Percentiles rank a stretch among this genome's conserved stretches.
Conservation (phyloP, 2,888 invertebrate genomes). For the Drosophila nr. medialis region DNA sequence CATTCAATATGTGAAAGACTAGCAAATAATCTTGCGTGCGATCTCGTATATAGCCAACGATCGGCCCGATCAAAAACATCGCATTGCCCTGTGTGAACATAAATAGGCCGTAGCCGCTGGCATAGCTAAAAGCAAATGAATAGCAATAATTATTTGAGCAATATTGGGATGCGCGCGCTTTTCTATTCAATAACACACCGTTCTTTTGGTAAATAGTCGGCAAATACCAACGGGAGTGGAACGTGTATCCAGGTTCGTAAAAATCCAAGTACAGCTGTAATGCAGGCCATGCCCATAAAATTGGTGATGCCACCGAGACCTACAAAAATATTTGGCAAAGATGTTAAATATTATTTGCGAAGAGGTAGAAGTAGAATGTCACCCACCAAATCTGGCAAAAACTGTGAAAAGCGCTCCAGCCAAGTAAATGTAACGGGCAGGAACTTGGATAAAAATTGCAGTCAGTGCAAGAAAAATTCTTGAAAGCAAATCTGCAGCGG, state of each 20-base stretch:
- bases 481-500: conserved; percentile 88
- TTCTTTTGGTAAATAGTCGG: conserved; percentile 88
- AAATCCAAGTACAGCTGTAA: conserved; percentile 88
- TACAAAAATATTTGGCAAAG: conserved; percentile 58
- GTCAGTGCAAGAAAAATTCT: conserved; percentile 87
- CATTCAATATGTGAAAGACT: conserved; percentile 89
- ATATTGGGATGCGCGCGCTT: too few relatives aligned
- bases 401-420: conserved; percentile 88
- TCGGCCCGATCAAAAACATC: conserved; percentile 88
- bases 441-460: conserved; percentile 87
- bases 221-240: conserved; percentile 89
- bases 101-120: conserved; percentile 90
- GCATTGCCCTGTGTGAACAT: conserved; percentile 90
- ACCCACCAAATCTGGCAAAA: conserved; percentile 89
- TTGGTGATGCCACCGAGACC: conserved; percentile 86
- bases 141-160: background rate
- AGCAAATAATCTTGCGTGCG: conserved; percentile 88
- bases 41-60: conserved; percentile 88
- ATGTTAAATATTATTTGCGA: background rate
- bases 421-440: conserved; percentile 88
- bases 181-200: conserved; percentile 71
- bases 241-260: conserved; percentile 90
- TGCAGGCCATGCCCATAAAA: conserved; percentile 86
- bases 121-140: conserved; percentile 85
- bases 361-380: background rate